Evolutionary conservation across 2,797 vertebrate genomes (phyloP).

Genomic region (Mergus octosetaceus): DNA sequence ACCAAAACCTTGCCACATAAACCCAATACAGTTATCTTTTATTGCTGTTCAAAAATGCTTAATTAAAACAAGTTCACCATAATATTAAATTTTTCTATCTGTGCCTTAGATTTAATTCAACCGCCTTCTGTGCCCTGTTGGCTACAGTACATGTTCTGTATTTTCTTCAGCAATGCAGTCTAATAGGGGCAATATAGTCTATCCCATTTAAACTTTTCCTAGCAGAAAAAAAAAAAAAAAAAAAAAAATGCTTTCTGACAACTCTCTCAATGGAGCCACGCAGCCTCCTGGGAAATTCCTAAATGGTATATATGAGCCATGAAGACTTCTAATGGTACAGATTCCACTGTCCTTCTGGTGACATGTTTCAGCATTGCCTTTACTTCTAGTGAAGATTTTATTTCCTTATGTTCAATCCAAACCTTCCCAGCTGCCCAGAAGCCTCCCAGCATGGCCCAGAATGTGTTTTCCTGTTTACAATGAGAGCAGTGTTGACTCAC

Average conservation of each 20-base stretch:
- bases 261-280: not conserved
- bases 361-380: not conserved
- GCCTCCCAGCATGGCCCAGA: not conserved
- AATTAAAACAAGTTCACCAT: no score
- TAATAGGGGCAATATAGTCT: not conserved
- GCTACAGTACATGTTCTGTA: not conserved
- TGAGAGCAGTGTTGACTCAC: fast-evolving
- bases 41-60: no score
- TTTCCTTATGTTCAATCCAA: not conserved
- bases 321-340: not conserved
- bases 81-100: no score
- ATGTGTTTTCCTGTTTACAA: not conserved
- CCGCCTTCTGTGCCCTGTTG: not conserved
- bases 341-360: not conserved
- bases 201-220: not conserved
- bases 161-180: not conserved
- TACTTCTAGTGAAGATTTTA: not conserved
- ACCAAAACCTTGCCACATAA: no score
- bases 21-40: no score
- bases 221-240: not conserved
- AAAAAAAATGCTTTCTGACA: not conserved
- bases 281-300: not conserved
- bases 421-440: not conserved
- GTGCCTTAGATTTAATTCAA: not conserved
- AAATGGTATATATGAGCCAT: not conserved